Percentiles rank a stretch among this genome's conserved stretches.
phyloP scores from a whole-genome alignment of 2,888 invertebrate genomes.

The Oscheius myriophilus region DNA sequence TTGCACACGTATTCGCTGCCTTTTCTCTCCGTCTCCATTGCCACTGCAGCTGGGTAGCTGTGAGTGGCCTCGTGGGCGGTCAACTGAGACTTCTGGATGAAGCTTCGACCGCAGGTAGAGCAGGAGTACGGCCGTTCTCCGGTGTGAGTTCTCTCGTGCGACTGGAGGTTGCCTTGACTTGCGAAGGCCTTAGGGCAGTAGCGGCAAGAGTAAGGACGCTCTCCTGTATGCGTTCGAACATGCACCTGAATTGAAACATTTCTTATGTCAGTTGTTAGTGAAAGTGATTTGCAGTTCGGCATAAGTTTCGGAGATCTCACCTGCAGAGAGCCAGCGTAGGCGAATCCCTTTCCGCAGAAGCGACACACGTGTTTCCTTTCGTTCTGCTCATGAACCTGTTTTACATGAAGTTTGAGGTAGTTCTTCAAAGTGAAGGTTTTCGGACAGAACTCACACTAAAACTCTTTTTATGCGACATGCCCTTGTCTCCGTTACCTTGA shows the following conservation, averaged over 20 bases:
- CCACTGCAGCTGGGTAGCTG: constrained; percentile 16
- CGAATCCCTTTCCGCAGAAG: constrained; percentile 67
- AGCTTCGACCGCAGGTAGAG: constrained; percentile 59
- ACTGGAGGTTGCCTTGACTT: constrained; percentile 70
- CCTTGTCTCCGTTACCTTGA: constrained; percentile 31
- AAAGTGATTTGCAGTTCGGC: too few species aligned
- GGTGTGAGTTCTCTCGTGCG: constrained; percentile 69
- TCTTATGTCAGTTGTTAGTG: not conserved
- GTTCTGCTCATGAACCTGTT: constrained; percentile 69
- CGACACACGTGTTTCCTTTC: constrained; percentile 66
- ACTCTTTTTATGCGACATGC: not conserved
- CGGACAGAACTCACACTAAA: constrained; percentile 67
- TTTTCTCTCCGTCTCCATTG: constrained; percentile 16
- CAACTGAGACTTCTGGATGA: constrained; percentile 70
- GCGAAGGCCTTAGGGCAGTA: constrained; percentile 70
- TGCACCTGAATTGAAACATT: constrained; percentile 57
- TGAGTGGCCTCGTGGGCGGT: constrained; percentile 70
- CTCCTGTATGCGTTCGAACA: constrained; percentile 70
- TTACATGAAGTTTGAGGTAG: constrained; percentile 70
- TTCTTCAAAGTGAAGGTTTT: constrained; percentile 70
- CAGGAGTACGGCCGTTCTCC: constrained; percentile 68
- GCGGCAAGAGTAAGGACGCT: constrained; percentile 66
- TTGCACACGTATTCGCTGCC: constrained; percentile 59
- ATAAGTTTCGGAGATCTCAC: constrained; percentile 43
- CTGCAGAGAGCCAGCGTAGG: constrained; percentile 70